Base-by-base conservation (phyloP, 2,888 invertebrate species). In the Dicranocentrus wangi region DNA sequence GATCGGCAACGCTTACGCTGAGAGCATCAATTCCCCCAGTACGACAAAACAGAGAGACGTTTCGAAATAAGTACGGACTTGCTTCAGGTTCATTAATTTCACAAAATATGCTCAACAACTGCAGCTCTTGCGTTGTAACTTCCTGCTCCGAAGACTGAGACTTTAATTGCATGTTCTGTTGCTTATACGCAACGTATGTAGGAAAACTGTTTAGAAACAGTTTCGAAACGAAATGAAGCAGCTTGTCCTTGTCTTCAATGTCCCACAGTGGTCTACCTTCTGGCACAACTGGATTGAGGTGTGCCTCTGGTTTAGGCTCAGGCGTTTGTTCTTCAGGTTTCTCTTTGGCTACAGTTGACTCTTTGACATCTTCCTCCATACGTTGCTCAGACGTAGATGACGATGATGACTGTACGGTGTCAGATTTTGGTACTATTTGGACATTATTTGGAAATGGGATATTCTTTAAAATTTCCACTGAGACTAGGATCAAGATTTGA, bases 1-100 rank as follows among this genome's bases (percentile, higher is more conserved):
- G 88, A 88, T 92, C 91, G 87, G 95, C 94, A 89, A 97, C 96
- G 88, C 96, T 95, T 72, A 93, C 91, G 32, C 94, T 93, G 93
- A 97, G 94, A 42, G 95, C 93, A 88, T 94, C 93, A 81, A 97
- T 93, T 28, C 97, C 97, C 81, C 95, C 95, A 85, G 93, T 89
- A 88, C 96, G 96, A 89, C 97, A 97, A 90, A 97, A 97, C 87
- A 95, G 91, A 87, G 94, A 94, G n/a, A 97, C 96, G 90, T 97
- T 97, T 76, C 96, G 92, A 81, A 97, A 91, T 84, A 97, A 91
- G 89, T 95, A 95, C 79, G 96, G 93, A 27, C 97, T 96, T 88
- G 97, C 94, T 89, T 97, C 97, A 73, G 95, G 94, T 89, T 98
- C 97, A 90, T 97, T 94, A 66, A 97, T 91, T 90, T 97, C 97